phyloP scores from a whole-genome alignment of 2,888 invertebrate species.

The Megastigmus dorsalis region DNA sequence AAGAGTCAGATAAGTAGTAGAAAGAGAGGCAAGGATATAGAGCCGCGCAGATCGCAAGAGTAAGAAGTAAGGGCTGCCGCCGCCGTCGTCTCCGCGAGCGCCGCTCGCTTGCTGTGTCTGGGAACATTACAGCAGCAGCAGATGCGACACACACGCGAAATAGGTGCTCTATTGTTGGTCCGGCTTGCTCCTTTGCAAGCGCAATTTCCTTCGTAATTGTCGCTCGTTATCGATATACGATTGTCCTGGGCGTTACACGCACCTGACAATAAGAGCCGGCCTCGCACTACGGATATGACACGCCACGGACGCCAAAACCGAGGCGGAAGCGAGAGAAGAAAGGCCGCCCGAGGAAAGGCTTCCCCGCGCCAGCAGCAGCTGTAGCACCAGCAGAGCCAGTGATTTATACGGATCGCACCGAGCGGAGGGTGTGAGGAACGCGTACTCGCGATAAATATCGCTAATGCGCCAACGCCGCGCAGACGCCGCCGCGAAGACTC shows the following conservation, averaged over 20 bases:
- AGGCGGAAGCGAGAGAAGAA: too few species aligned
- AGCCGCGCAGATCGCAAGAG: neutral
- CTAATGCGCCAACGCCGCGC: constrained; percentile 46
- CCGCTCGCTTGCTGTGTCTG: constrained; percentile 13
- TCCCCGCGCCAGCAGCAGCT: too few species aligned
- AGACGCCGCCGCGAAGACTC: neutral
- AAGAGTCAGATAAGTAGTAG: constrained; percentile 42
- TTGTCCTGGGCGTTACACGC: constrained; percentile 59
- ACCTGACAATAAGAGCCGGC: constrained; percentile 56
- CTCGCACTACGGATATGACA: constrained; percentile 60
- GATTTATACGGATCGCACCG: too few species aligned
- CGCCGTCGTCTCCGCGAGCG: too few species aligned
- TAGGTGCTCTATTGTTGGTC: constrained; percentile 59
- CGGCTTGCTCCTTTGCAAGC: constrained; percentile 61
- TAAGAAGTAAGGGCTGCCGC: too few species aligned
- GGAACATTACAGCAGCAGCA: constrained; percentile 6
- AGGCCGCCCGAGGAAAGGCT: too few species aligned
- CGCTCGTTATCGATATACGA: constrained; percentile 68
- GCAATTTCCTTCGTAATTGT: constrained; percentile 64
- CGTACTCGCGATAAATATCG: constrained; percentile 57
- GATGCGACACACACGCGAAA: constrained; percentile 14
- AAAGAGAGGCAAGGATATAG: constrained; percentile 28
- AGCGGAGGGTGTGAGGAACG: constrained; percentile 40
- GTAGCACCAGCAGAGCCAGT: too few species aligned
- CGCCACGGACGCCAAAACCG: constrained; percentile 42